These are phyloP conservation scores for Lineus longissimus DNA, from an alignment of 1,140 invertebrate species.

Conservation along the genomic window DNA sequence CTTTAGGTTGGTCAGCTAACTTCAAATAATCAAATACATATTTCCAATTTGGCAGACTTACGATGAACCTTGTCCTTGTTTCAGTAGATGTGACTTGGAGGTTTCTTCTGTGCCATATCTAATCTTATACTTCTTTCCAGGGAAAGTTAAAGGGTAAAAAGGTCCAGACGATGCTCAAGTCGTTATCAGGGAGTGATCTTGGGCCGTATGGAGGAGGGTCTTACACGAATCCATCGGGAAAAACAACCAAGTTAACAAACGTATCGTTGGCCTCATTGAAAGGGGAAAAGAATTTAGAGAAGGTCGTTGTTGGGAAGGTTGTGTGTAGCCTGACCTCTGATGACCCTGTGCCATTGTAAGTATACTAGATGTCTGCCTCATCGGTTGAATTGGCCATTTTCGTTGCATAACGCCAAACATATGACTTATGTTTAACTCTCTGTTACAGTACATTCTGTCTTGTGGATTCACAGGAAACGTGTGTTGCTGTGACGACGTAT, in stretches of 20 bases:
- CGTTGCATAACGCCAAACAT: no score
- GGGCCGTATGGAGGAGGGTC: conserved; percentile 63
- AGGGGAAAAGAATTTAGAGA: conserved; percentile 63
- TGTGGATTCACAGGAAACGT: conserved; percentile 68
- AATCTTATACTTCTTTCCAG: conserved; percentile 23
- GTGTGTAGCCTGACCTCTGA: conserved; percentile 72
- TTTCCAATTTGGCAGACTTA: no score
- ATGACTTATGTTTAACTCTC: conserved; percentile 15
- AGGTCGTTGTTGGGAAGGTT: conserved; percentile 74
- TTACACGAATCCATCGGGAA: conserved; percentile 35
- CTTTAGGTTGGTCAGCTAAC: no score
- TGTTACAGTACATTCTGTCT: conserved; percentile 74
- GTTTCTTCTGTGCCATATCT: no score
- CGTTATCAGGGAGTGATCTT: conserved; percentile 46
- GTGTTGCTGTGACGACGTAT: conserved; percentile 74
- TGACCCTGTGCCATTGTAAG: conserved; percentile 75
- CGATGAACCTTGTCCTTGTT: no score
- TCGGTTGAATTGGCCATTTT: neutral
- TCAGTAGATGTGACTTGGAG: no score
- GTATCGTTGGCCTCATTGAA: conserved; percentile 57
- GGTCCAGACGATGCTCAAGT: conserved; percentile 31
- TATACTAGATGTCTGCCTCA: conserved; percentile 24
- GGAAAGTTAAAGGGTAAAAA: conserved; percentile 68
- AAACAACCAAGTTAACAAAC: conserved; percentile 58
- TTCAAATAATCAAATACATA: no score